A percentile compares a stretch with the other conserved stretches of the same genome.
These are phyloP conservation scores for Leptocoma aspasia DNA, from an alignment of 2,113 vertebrate genomes.

Conservation along the genomic window DNA sequence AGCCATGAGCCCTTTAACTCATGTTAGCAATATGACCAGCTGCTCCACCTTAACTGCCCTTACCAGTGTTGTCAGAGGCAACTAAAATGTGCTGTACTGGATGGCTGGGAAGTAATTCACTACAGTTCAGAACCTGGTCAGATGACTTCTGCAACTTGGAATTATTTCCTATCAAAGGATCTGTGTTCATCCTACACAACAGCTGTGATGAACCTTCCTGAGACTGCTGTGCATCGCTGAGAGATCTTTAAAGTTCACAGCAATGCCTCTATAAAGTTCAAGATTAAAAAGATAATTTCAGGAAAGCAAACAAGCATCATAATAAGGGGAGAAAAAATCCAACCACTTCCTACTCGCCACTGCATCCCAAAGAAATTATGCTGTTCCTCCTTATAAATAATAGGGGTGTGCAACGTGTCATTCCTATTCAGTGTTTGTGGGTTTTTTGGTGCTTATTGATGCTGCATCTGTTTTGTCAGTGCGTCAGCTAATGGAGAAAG, in stretches of 20 bases:
- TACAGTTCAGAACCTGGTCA: not conserved
- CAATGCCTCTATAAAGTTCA: not conserved
- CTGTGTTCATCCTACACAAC: not conserved
- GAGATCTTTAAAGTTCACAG: not conserved
- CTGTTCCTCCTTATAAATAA: slow-evolving; percentile 79
- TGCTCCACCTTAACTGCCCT: not conserved
- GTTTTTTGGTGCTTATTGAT: slow-evolving; percentile 78
- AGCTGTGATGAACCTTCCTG: not conserved
- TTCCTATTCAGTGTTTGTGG: slow-evolving; percentile 75
- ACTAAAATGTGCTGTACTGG: not conserved
- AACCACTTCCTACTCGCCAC: not conserved
- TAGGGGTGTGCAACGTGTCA: slow-evolving; percentile 75
- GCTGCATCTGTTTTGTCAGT: slow-evolving; percentile 87
- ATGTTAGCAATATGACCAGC: not conserved
- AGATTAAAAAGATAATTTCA: not conserved
- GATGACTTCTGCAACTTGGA: not conserved
- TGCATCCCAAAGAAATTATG: slow-evolving; percentile 65
- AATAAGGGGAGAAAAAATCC: not conserved
- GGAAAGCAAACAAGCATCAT: not conserved
- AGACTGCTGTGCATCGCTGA: not conserved
- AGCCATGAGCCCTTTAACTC: not conserved
- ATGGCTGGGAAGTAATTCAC: not conserved
- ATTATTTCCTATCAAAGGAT: not conserved
- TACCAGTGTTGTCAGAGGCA: not conserved
- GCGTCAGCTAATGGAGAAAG: slow-evolving; percentile 89